phyloP scores from a whole-genome alignment of 2,888 invertebrate genomes.

The Zaprionus obscuricornis region DNA sequence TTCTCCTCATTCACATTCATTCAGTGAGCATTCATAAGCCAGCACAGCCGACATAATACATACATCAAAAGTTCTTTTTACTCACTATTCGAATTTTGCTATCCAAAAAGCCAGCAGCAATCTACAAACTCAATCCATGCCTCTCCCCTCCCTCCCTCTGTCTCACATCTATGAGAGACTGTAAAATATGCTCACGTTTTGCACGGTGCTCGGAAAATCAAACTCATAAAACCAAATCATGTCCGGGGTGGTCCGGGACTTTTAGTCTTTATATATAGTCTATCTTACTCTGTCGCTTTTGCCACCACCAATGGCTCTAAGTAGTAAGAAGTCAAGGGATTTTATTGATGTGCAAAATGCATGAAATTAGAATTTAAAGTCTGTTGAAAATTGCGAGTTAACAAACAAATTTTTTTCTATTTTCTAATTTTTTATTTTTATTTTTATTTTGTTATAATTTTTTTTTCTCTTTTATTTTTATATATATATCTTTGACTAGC shows the following conservation, averaged over 20 bases:
- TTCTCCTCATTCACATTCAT: too few species aligned
- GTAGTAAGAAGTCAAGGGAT: conserved; percentile 11
- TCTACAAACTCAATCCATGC: too few species aligned
- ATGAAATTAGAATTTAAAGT: conserved; percentile 79
- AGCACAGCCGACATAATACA: conserved; percentile 25
- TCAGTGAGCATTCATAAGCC: conserved; percentile 11
- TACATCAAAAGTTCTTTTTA: conserved; percentile 45
- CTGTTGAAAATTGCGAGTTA: conserved; percentile 37
- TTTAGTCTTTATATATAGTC: too few species aligned
- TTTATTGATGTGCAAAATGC: conserved; percentile 80
- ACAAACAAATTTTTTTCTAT: conserved; percentile 24
- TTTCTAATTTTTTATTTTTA: too few species aligned
- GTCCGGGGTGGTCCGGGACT: conserved; percentile 34
- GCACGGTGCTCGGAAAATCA: conserved; percentile 28
- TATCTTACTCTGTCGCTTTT: too few species aligned
- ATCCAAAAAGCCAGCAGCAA: conserved; percentile 15
- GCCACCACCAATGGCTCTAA: too few species aligned
- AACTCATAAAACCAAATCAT: conserved; percentile 67
- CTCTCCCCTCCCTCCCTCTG: too few species aligned
- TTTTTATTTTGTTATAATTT: too few species aligned
- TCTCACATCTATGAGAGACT: conserved; percentile 21
- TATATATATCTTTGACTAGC: too few species aligned
- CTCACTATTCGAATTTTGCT: conserved; percentile 32
- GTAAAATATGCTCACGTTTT: conserved; percentile 63
- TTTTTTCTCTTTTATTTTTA: too few species aligned